Conservation (phyloP, 2,888 invertebrate species). For the Drosophila glabriapex region DNA sequence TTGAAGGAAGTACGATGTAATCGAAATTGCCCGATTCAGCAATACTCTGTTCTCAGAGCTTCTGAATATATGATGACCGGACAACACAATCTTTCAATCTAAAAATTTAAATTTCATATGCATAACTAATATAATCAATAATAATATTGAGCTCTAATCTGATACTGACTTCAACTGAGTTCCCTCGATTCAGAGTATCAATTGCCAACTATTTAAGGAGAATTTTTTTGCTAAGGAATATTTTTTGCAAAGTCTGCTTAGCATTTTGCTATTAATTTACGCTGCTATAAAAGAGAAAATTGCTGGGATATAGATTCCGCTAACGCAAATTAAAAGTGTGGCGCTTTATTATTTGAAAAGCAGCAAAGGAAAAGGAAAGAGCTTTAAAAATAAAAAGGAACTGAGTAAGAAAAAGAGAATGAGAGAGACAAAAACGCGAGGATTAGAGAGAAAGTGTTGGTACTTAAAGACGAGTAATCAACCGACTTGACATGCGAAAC, state of each 20-base stretch:
- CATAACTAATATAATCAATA: background rate
- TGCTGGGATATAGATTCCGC: no score
- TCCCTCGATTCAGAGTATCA: background rate
- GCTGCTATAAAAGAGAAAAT: background rate
- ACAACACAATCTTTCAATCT: background rate
- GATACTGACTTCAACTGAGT: background rate
- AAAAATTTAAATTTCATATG: background rate
- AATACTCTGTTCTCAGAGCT: background rate
- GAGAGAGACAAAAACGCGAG: background rate
- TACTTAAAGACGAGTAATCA: conserved; percentile 25
- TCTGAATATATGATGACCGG: background rate
- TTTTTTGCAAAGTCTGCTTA: background rate
- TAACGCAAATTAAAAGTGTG: background rate
- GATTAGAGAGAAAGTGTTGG: conserved; percentile 1
- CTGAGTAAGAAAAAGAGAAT: background rate
- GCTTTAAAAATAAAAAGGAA: background rate
- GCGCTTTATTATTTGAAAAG: background rate
- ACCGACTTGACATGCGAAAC: conserved; percentile 31
- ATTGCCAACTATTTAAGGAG: background rate
- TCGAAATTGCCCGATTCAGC: background rate
- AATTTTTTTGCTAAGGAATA: background rate
- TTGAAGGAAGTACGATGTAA: background rate
- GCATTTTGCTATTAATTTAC: background rate
- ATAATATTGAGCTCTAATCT: background rate
- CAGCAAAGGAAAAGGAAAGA: background rate